phyloP scores from a whole-genome alignment of 2,888 invertebrate species.

The Platycnemis pennipes region DNA sequence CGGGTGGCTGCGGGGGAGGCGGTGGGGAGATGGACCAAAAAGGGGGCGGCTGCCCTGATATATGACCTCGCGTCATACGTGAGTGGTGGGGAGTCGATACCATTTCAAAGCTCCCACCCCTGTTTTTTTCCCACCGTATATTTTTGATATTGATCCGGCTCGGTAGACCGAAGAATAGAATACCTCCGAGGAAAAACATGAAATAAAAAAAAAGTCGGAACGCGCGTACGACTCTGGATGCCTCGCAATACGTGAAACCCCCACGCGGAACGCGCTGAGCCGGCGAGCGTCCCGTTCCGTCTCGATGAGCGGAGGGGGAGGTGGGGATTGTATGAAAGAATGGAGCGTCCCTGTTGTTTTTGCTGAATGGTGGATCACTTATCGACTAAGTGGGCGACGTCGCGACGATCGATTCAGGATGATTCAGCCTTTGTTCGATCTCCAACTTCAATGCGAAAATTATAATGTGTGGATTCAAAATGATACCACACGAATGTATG shows the following conservation, averaged over 20 bases:
- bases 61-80: neutral
- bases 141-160: slow-evolving; percentile 36
- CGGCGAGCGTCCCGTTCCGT: neutral
- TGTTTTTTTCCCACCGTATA: neutral
- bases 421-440: neutral
- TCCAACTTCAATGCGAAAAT: neutral
- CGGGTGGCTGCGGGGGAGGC: neutral
- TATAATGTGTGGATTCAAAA: no score
- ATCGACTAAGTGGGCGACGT: neutral
- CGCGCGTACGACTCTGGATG: neutral
- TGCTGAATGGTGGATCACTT: neutral
- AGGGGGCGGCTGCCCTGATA: slow-evolving; percentile 1
- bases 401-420: neutral
- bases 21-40: no score
- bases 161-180: slow-evolving; percentile 36
- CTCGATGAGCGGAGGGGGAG: neutral
- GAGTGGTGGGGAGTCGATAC: neutral
- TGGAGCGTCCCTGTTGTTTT: neutral
- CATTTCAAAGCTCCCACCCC: neutral
- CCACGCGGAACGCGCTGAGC: neutral
- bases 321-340: neutral
- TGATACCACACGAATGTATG: no score
- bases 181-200: neutral
- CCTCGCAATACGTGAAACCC: neutral
- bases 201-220: neutral